phyloP scores from a whole-genome alignment of 2,113 vertebrate genomes.

The Seriola rivoliana region DNA sequence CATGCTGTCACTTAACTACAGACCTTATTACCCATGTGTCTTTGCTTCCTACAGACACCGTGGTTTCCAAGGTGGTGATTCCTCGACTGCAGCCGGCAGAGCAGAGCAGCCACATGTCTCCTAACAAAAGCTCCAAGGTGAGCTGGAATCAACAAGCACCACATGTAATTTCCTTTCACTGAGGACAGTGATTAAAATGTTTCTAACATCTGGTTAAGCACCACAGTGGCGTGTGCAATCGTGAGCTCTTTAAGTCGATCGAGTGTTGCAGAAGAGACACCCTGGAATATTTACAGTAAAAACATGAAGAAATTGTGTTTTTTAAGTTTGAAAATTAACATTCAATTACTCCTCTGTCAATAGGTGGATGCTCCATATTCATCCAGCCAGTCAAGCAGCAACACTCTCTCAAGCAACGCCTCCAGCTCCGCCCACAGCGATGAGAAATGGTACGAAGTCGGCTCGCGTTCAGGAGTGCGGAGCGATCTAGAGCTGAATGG shows the following conservation, averaged over 20 bases:
- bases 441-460: constrained; percentile 94
- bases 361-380: constrained; percentile 93
- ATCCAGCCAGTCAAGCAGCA: constrained; percentile 97
- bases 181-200: not conserved
- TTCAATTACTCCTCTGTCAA: constrained; percentile 12
- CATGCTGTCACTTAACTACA: not conserved
- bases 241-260: not conserved
- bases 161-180: not conserved
- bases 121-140: constrained; percentile 93
- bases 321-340: not conserved
- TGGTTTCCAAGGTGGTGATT: constrained; percentile 88
- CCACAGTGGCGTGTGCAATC: not conserved
- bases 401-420: constrained; percentile 96
- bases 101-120: constrained; percentile 89
- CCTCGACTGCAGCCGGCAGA: constrained; percentile 90
- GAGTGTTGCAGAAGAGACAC: not conserved
- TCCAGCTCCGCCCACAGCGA: constrained; percentile 95
- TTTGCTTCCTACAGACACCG: constrained; percentile 69
- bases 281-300: not conserved
- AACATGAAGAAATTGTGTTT: not conserved
- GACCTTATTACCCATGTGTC: not conserved
- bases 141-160: constrained; percentile 56
- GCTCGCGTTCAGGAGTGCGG: constrained; percentile 87
- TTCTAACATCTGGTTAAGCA: not conserved
- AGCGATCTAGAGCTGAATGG: constrained; percentile 90